Evolutionary conservation across 1,140 invertebrate species (phyloP).

Genomic region (Tetramorium parvispinum): DNA sequence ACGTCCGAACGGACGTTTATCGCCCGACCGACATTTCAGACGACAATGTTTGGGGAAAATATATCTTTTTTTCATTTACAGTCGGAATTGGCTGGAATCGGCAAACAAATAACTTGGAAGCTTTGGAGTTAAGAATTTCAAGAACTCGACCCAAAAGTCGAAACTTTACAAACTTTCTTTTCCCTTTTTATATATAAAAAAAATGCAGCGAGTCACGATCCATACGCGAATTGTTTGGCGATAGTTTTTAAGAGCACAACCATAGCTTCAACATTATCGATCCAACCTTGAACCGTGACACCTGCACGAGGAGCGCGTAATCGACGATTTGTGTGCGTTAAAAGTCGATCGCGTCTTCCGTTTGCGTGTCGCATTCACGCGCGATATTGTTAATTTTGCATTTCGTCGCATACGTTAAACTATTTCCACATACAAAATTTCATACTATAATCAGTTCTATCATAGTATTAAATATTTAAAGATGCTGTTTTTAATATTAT

Average conservation of each 20-base stretch:
- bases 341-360: slow-evolving; percentile 6
- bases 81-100: too few relatives aligned
- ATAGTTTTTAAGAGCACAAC: slow-evolving; percentile 24
- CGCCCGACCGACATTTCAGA: background rate
- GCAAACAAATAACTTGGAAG: background rate
- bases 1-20: background rate
- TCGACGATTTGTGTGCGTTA: slow-evolving; percentile 51
- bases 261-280: slow-evolving; percentile 61
- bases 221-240: background rate
- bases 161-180: background rate
- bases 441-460: background rate
- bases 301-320: slow-evolving; percentile 41
- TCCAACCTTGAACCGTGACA: slow-evolving; percentile 66
- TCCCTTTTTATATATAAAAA: background rate
- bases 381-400: background rate
- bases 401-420: background rate
- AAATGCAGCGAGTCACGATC: background rate
- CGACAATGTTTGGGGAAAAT: background rate
- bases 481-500: background rate
- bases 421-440: background rate
- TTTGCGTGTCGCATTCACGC: background rate
- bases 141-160: too few relatives aligned
- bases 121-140: background rate
- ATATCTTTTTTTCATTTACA: background rate
- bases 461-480: background rate